phyloP scores from a whole-genome alignment of 2,888 invertebrate genomes.

The Drosophila maculinotata region DNA sequence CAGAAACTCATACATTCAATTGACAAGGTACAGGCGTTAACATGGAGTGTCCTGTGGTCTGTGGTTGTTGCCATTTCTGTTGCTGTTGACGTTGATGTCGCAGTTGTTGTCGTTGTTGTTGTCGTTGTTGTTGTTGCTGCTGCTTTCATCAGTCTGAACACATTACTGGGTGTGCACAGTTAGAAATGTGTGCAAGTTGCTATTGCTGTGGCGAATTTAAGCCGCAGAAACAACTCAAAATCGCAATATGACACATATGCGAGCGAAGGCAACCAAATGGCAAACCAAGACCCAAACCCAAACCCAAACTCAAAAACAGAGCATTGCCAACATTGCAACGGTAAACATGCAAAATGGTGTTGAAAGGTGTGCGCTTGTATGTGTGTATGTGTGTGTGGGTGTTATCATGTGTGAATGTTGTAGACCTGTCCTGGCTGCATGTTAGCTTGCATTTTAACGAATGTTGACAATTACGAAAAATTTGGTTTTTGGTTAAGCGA shows the following conservation, averaged over 20 bases:
- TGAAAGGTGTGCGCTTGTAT: slow-evolving; percentile 44
- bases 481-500: slow-evolving; percentile 71
- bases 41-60: slow-evolving; percentile 33
- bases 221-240: slow-evolving; percentile 79
- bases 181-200: slow-evolving; percentile 26
- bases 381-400: slow-evolving; percentile 8
- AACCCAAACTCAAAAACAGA: slow-evolving; percentile 50
- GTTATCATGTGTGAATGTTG: slow-evolving; percentile 2
- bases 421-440: slow-evolving; percentile 36
- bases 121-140: slow-evolving; percentile 17
- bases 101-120: slow-evolving; percentile 2
- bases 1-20: slow-evolving; percentile 10
- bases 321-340: slow-evolving; percentile 50
- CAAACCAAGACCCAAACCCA: slow-evolving; percentile 59
- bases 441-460: slow-evolving; percentile 72
- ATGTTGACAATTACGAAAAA: slow-evolving; percentile 78
- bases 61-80: slow-evolving; percentile 29
- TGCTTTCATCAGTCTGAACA: slow-evolving; percentile 51
- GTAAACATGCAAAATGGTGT: slow-evolving; percentile 66
- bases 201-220: slow-evolving; percentile 53
- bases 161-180: slow-evolving; percentile 36
- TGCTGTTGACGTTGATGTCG: slow-evolving; percentile 3
- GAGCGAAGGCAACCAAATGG: slow-evolving; percentile 58
- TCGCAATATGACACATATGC: slow-evolving; percentile 77
- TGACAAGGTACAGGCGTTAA: slow-evolving; percentile 26